These are phyloP conservation scores for Chamaetylas fuelleborni DNA, from an alignment of 2,113 vertebrate species.

Conservation along the genomic window DNA sequence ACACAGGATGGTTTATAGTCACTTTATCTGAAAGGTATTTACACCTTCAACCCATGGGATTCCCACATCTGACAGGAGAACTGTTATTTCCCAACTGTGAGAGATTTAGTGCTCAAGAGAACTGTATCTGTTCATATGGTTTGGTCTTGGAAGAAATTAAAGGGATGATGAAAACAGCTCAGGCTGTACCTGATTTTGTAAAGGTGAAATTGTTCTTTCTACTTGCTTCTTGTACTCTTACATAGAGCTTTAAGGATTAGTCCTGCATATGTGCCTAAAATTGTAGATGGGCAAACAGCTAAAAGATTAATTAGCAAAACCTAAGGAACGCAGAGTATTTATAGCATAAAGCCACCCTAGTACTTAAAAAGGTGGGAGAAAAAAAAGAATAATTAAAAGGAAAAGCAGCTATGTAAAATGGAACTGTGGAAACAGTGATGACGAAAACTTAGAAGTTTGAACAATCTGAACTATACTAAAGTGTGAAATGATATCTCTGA, in stretches of 20 bases:
- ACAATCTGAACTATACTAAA: not conserved
- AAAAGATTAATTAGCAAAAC: not conserved
- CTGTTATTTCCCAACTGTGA: not conserved
- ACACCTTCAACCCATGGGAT: not conserved
- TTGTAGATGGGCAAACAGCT: not conserved
- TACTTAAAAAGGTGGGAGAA: not conserved
- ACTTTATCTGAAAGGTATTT: conserved; percentile 27
- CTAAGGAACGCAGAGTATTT: not conserved
- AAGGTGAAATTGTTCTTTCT: not conserved
- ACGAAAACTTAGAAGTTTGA: not conserved
- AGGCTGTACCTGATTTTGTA: not conserved
- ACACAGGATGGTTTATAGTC: not conserved
- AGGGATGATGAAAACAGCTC: not conserved
- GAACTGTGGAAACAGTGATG: not conserved
- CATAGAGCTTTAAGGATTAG: not conserved
- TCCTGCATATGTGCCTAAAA: not conserved
- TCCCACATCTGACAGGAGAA: not conserved
- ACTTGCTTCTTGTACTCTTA: not conserved
- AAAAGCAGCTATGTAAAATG: not conserved
- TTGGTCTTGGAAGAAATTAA: not conserved
- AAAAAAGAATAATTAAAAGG: not conserved
- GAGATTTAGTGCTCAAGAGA: not conserved
- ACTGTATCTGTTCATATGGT: not conserved
- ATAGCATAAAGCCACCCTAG: not conserved
- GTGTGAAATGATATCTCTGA: not conserved